A percentile compares a stretch with the other conserved stretches of the same genome.
phyloP scores from a whole-genome alignment of 2,797 vertebrate species.

The Lagocephalus sceleratus region DNA sequence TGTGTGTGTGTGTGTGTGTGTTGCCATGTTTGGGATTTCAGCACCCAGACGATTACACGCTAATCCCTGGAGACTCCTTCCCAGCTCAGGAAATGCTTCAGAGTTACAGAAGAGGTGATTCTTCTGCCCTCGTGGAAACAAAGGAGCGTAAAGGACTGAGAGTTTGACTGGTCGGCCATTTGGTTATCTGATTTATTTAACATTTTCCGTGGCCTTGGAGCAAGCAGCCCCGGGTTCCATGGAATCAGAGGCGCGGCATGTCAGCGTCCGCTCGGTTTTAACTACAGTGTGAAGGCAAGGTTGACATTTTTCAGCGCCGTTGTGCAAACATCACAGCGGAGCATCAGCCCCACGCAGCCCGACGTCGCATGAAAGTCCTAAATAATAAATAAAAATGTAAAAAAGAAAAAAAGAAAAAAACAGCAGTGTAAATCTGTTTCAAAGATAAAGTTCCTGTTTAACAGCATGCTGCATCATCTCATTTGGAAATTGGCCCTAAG shows the following conservation, averaged over 20 bases:
- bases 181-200: conserved; percentile 38
- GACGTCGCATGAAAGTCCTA: conserved; percentile 24
- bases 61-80: conserved; percentile 58
- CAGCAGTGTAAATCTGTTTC: conserved; percentile 34
- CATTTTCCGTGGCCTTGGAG: conserved; percentile 25
- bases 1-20: conserved; percentile 49
- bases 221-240: conserved; percentile 48
- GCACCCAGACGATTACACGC: conserved; percentile 35
- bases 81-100: conserved; percentile 58
- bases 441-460: conserved; percentile 40
- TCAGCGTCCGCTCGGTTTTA: conserved; percentile 25
- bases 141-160: conserved; percentile 9
- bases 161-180: conserved; percentile 8
- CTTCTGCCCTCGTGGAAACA: conserved; percentile 30
- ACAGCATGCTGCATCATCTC: conserved; percentile 48
- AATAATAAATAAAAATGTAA: background rate
- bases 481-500: conserved; percentile 58
- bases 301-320: conserved; percentile 27
- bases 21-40: conserved; percentile 58
- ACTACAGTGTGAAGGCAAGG: conserved; percentile 30
- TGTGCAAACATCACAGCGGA: conserved; percentile 44
- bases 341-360: conserved; percentile 21
- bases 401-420: conserved; percentile 9
- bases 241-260: conserved; percentile 32
- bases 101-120: conserved; percentile 49